A percentile compares a stretch with the other conserved stretches of the same genome.
Evolutionary conservation across 2,113 vertebrate species (phyloP).

Genomic region (Anser brachyrhynchus): DNA sequence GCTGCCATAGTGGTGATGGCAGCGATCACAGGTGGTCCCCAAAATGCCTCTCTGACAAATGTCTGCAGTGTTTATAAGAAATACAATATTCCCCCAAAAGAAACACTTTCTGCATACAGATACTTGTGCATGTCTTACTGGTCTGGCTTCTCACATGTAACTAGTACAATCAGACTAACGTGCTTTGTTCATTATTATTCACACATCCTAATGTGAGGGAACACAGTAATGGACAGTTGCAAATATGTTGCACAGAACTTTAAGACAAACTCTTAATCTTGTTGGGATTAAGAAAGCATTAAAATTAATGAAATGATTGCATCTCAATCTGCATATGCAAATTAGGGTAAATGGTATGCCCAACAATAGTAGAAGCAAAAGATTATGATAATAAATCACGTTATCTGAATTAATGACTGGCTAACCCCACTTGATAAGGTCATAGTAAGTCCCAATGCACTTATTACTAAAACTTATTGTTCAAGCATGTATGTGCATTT

Average conservation of each 20-base stretch:
- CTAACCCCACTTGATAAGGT: constrained; percentile 70
- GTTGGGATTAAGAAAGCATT: constrained; percentile 64
- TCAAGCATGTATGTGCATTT: constrained; percentile 49
- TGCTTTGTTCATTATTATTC: constrained; percentile 16
- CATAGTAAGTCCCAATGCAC: constrained; percentile 42
- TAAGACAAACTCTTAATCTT: constrained; percentile 48
- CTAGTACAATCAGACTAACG: background rate
- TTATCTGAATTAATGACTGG: constrained; percentile 75
- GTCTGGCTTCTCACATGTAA: background rate
- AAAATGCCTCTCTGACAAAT: background rate
- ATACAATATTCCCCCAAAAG: background rate
- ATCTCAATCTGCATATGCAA: constrained; percentile 70
- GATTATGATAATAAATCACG: constrained; percentile 66
- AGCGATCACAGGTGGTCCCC: background rate
- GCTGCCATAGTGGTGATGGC: background rate
- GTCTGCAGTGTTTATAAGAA: too few species aligned
- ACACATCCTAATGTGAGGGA: constrained; percentile 1
- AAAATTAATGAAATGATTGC: constrained; percentile 72
- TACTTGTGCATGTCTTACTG: background rate
- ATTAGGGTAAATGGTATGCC: constrained; percentile 49
- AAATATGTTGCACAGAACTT: constrained; percentile 36
- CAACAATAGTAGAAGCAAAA: constrained; percentile 49
- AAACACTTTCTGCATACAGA: too few species aligned
- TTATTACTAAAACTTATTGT: constrained; percentile 62
- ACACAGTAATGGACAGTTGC: background rate